Evolutionary conservation across 2,113 vertebrate species (phyloP), one percentile per base, ranked within the genome.

Genomic region (Onychostoma macrolepis): DNA sequence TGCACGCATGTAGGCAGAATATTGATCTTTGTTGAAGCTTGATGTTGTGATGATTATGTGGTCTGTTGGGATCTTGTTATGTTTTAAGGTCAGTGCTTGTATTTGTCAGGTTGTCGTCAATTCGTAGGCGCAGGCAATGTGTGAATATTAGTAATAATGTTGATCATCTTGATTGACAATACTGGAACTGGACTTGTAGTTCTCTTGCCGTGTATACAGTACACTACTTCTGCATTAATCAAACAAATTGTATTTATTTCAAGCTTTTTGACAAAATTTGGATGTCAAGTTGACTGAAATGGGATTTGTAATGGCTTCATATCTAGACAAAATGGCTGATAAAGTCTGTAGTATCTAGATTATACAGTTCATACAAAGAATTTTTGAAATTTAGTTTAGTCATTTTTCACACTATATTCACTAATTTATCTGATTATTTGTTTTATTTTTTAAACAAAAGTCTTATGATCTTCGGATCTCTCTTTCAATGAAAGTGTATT

Each of bases 81-180:
- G 48, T 88, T 43, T 56, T 58, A 67, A 28, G 15, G 56, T 87
- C 81, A 88, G 38, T 77, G 63, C 45, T 19, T 61, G 80, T 61
- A n/a, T 71, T 45, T n/a, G 7, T 58, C n/a, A n/a, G 74, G 11
- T n/a, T 43, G 53, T 28, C 24, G 45, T 4, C 85, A 76, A 85
- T 82, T 65, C 61, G 28, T 67, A 80, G 38, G 67, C 26, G 85
- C 80, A 85, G 86, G 83, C 65, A 85, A 86, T 88, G 69, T 33
- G 28, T 63, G 76, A 87, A 85, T 65, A 28, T 82, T 28, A 26
- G 76, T 75, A 17, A 85, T 69, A 45, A 84, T 19, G 56, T 61
- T 74, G 36, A 82, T 91, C 65, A 85, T 65, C 76, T 77, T 85
- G 84, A 90, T 87, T 79, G 86, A 65, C 80, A 63, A 71, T 56